A percentile compares a stretch with the other conserved stretches of the same genome.
Evolutionary conservation across 2,797 vertebrate genomes (phyloP).

Genomic region (Petrocephalus schoutedeni): DNA sequence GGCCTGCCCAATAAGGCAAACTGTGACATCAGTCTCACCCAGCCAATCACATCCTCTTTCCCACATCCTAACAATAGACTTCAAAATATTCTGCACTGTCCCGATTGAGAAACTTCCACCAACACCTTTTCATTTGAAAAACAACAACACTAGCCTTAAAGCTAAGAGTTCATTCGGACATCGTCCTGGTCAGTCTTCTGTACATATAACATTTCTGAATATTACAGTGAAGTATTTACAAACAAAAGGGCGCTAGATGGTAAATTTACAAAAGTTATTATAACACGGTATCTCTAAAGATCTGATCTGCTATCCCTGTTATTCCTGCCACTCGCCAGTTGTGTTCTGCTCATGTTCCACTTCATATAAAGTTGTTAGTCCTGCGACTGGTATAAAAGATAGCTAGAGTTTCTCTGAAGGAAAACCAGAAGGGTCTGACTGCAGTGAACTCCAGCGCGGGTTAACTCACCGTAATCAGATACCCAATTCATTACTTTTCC

Average conservation of each 20-base stretch:
- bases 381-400: neutral
- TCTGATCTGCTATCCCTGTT: neutral
- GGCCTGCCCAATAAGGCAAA: constrained; percentile 1
- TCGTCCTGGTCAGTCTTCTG: neutral
- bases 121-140: neutral
- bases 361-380: neutral
- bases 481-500: neutral
- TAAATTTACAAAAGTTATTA: neutral
- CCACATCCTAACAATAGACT: neutral
- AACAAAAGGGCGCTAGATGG: neutral
- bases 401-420: neutral
- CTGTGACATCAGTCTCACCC: neutral
- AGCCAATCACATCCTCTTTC: neutral
- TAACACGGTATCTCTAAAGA: neutral
- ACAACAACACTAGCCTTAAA: neutral
- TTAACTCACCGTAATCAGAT: neutral
- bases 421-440: neutral
- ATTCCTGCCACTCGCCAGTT: neutral
- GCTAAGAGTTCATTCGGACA: neutral
- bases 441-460: neutral
- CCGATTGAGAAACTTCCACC: neutral
- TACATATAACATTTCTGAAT: neutral
- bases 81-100: neutral
- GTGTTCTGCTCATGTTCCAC: neutral
- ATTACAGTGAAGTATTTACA: neutral